A percentile compares a stretch with the other conserved stretches of the same genome.
These are phyloP conservation scores for Syrphus vitripennis DNA, from an alignment of 2,888 invertebrate genomes.

Conservation along the genomic window DNA sequence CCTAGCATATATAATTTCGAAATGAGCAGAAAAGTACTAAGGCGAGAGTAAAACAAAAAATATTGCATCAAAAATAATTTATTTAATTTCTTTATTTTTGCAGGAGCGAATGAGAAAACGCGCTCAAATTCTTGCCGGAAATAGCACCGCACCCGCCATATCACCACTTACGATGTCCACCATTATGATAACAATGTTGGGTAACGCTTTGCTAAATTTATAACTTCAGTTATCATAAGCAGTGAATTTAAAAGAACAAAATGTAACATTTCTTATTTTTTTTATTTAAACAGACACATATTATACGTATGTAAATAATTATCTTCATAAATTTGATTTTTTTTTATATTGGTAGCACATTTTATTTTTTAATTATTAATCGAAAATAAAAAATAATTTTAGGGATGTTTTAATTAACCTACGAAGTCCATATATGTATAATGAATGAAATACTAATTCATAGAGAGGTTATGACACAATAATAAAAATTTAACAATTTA, in stretches of 20 bases:
- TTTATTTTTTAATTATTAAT: constrained; percentile 58
- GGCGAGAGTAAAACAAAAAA: too few species aligned
- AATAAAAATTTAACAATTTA: constrained; percentile 6
- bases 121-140: constrained; percentile 84
- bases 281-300: background rate
- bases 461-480: constrained; percentile 34
- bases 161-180: constrained; percentile 79
- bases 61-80: background rate
- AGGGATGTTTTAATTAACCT: constrained; percentile 20
- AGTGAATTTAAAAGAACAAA: constrained; percentile 15
- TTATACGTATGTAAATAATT: background rate
- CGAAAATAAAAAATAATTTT: background rate
- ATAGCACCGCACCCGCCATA: constrained; percentile 80
- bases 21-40: too few species aligned
- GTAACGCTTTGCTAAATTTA: constrained; percentile 77
- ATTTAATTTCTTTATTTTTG: constrained; percentile 29
- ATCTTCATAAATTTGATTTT: background rate
- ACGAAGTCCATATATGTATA: constrained; percentile 19
- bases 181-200: constrained; percentile 77
- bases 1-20: too few species aligned
- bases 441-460: constrained; percentile 20
- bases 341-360: constrained; percentile 43
- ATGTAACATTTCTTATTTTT: constrained; percentile 36
- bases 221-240: constrained; percentile 76
- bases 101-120: constrained; percentile 83